These are phyloP conservation scores for Callaeas wilsoni DNA, from an alignment of 2,113 vertebrate species.

Conservation along the genomic window DNA sequence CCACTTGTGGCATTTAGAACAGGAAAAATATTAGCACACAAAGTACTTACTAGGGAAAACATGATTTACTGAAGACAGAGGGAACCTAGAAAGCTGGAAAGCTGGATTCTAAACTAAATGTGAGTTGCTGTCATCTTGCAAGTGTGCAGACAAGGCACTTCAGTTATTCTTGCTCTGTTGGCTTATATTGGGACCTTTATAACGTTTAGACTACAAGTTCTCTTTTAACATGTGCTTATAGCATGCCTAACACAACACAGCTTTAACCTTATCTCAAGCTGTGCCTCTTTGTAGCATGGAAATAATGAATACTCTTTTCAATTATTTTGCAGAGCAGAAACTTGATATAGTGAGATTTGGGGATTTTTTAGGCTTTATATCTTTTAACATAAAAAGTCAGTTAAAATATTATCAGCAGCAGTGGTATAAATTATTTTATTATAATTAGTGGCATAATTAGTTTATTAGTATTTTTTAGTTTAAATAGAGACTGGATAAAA, in stretches of 20 bases:
- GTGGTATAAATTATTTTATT: neutral
- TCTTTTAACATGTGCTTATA: neutral
- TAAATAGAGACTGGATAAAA: neutral
- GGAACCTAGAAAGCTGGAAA: neutral
- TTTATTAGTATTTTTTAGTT: neutral
- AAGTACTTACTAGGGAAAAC: neutral
- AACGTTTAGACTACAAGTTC: neutral
- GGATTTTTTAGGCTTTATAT: neutral
- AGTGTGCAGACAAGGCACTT: accelerated
- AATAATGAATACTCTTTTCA: neutral
- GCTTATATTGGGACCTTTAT: neutral
- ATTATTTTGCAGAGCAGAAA: neutral
- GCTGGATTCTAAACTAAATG: neutral
- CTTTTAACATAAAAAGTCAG: neutral
- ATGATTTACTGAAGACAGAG: neutral
- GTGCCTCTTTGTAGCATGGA: neutral
- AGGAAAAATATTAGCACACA: neutral
- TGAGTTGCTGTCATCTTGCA: neutral
- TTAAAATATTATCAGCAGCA: neutral
- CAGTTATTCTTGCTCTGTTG: neutral
- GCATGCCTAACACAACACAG: neutral
- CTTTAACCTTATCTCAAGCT: neutral
- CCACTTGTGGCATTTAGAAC: neutral
- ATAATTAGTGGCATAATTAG: neutral
- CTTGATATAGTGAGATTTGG: neutral